These are phyloP conservation scores for Drosophila falleni DNA, from an alignment of 2,888 invertebrate genomes.

Conservation along the genomic window DNA sequence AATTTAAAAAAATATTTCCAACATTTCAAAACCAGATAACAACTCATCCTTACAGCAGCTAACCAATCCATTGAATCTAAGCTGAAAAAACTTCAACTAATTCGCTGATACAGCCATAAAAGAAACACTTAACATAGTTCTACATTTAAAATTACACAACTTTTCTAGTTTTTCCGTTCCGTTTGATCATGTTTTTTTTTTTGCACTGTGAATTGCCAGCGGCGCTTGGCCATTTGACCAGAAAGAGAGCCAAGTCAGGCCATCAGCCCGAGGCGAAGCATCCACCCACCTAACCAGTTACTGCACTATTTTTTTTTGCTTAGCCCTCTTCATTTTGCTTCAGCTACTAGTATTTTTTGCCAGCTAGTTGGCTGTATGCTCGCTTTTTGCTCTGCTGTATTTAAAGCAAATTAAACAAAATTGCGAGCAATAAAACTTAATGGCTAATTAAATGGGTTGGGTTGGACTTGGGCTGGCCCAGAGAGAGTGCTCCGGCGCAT, in stretches of 20 bases:
- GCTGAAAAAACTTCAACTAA: slow-evolving; percentile 1
- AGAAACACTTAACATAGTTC: slow-evolving; percentile 33
- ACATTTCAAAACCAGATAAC: neutral
- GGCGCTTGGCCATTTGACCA: slow-evolving; percentile 48
- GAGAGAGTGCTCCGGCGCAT: slow-evolving; percentile 46
- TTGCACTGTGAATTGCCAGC: slow-evolving; percentile 10
- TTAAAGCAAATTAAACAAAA: slow-evolving; percentile 81
- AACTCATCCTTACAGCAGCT: neutral
- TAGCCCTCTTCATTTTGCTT: slow-evolving; percentile 26
- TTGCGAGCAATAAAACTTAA: slow-evolving; percentile 81
- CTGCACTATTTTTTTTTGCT: slow-evolving; percentile 21
- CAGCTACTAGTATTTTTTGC: slow-evolving; percentile 45
- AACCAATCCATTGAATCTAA: neutral
- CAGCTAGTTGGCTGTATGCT: slow-evolving; percentile 36
- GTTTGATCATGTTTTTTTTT: slow-evolving; percentile 43
- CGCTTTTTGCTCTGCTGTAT: slow-evolving; percentile 63
- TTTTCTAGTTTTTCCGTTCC: slow-evolving; percentile 24
- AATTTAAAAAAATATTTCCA: neutral
- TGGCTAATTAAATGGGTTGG: slow-evolving; percentile 80
- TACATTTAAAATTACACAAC: slow-evolving; percentile 43
- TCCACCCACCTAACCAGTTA: slow-evolving; percentile 63
- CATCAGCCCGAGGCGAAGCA: slow-evolving; percentile 27
- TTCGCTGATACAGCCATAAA: slow-evolving; percentile 22
- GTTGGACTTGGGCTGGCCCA: slow-evolving; percentile 54
- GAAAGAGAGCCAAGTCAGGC: slow-evolving; percentile 12